These are phyloP conservation scores for Drosophila ironensis DNA, from an alignment of 1,140 invertebrate genomes.

Conservation along the genomic window DNA sequence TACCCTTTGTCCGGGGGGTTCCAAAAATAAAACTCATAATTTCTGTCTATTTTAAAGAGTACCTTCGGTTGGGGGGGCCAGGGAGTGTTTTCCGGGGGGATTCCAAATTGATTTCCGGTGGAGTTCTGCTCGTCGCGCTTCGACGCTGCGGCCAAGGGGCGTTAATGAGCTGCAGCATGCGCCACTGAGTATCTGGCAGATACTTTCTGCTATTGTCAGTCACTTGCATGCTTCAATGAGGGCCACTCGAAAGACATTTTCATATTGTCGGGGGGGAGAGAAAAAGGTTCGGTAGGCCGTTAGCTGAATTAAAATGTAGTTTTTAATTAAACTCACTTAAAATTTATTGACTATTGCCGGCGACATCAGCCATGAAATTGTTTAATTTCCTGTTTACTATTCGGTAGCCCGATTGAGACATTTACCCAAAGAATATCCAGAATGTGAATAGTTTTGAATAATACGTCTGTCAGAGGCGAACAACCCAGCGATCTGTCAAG, in stretches of 20 bases:
- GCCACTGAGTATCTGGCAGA: constrained; percentile 57
- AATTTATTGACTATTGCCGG: constrained; percentile 54
- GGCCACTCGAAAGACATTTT: constrained; percentile 33
- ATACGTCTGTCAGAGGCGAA: constrained; percentile 45
- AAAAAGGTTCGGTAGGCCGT: constrained; percentile 8
- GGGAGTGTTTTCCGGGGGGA: not conserved
- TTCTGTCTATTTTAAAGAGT: constrained; percentile 28
- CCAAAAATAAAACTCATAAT: constrained; percentile 61
- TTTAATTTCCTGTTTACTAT: constrained; percentile 58
- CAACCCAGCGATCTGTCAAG: constrained; percentile 50
- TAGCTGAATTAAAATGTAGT: constrained; percentile 70
- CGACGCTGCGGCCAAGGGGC: constrained; percentile 55
- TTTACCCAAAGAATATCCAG: constrained; percentile 4
- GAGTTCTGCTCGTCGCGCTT: constrained; percentile 53
- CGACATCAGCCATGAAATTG: constrained; percentile 66
- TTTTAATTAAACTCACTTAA: constrained; percentile 73
- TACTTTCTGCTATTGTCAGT: constrained; percentile 56
- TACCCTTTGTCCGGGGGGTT: constrained; percentile 7
- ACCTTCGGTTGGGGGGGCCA: constrained; percentile 7
- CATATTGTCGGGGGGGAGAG: constrained; percentile 28
- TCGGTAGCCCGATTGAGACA: constrained; percentile 44
- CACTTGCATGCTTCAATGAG: constrained; percentile 70
- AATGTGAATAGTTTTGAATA: not conserved
- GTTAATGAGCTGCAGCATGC: constrained; percentile 77
- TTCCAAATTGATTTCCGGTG: constrained; percentile 70